Evolutionary conservation across 2,888 invertebrate genomes (phyloP).

Genomic region (Nephrotoma guestfalica): DNA sequence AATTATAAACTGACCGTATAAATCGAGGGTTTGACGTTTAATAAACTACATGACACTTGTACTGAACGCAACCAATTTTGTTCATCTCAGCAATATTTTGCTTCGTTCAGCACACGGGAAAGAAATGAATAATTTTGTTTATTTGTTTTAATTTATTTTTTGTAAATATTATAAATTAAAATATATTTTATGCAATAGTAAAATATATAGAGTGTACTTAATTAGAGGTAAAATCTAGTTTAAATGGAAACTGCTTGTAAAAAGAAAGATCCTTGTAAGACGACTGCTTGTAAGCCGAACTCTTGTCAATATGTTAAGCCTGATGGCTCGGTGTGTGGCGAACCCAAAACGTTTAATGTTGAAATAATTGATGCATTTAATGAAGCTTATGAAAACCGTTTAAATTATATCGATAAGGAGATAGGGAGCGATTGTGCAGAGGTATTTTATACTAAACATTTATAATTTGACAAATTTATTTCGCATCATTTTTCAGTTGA

Average conservation of each 20-base stretch:
- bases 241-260: background rate
- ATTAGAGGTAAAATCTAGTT: background rate
- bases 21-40: background rate
- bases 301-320: background rate
- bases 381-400: constrained; percentile 42
- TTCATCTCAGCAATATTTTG: background rate
- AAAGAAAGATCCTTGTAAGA: background rate
- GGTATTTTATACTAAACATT: background rate
- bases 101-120: background rate
- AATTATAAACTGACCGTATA: background rate
- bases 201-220: background rate
- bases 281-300: background rate
- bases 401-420: constrained; percentile 39
- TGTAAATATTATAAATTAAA: background rate
- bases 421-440: constrained; percentile 28
- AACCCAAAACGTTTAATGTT: background rate
- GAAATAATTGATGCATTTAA: constrained; percentile 37
- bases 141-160: background rate
- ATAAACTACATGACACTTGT: background rate
- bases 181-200: background rate
- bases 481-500: background rate
- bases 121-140: background rate
- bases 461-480: background rate
- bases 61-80: background rate
- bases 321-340: background rate